These are phyloP conservation scores for Colinus virginianus DNA, from an alignment of 2,113 vertebrate species.

Conservation along the genomic window DNA sequence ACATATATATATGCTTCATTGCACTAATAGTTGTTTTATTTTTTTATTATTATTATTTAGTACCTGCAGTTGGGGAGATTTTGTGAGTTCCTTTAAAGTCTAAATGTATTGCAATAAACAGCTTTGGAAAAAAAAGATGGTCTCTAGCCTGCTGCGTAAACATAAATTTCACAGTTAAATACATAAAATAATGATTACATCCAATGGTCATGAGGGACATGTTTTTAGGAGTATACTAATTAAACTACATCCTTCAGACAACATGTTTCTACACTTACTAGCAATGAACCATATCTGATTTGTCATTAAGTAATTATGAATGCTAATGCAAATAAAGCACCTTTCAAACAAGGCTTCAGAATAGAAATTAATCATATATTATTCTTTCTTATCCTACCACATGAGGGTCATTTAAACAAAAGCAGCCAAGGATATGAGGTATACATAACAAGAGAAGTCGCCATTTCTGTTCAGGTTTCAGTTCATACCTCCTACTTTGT, in stretches of 20 bases:
- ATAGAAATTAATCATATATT: constrained; percentile 81
- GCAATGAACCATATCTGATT: constrained; percentile 98
- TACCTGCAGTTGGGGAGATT: constrained; percentile 59
- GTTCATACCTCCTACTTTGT: not conserved
- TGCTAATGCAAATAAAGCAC: constrained; percentile 96
- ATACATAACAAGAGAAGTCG: not conserved
- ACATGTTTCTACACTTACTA: constrained; percentile 89
- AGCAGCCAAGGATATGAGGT: constrained; percentile 29
- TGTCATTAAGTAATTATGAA: constrained; percentile 98
- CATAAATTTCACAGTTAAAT: constrained; percentile 89
- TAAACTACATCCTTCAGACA: constrained; percentile 91
- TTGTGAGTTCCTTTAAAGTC: constrained; percentile 59
- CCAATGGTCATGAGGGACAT: constrained; percentile 85
- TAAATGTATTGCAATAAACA: constrained; percentile 62
- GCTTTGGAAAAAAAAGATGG: not conserved
- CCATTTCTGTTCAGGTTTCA: not conserved
- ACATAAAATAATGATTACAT: constrained; percentile 88
- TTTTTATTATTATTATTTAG: constrained; percentile 56
- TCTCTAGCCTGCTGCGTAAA: constrained; percentile 76
- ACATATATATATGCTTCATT: constrained; percentile 28
- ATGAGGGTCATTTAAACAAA: constrained; percentile 77
- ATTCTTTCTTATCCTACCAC: constrained; percentile 72
- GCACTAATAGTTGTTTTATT: constrained; percentile 37
- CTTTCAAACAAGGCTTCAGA: constrained; percentile 85
- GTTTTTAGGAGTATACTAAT: constrained; percentile 92